phyloP scores from a whole-genome alignment of 2,797 vertebrate species.

The Eospalax fontanierii region DNA sequence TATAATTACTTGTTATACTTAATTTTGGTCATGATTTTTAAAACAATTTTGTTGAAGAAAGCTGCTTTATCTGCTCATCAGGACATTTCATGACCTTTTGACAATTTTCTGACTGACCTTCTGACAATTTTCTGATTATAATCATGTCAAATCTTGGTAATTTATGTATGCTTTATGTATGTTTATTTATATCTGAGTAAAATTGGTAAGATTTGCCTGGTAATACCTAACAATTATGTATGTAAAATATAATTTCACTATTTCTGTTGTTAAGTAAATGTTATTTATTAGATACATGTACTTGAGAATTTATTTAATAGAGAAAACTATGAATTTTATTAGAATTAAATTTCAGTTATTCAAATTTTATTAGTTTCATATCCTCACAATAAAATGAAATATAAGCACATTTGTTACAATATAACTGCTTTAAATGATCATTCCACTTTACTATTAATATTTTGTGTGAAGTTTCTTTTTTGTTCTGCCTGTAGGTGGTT shows the following conservation, averaged over 20 bases:
- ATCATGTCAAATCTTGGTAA: not conserved
- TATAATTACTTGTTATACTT: not conserved
- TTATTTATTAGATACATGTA: not conserved
- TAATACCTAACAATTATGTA: not conserved
- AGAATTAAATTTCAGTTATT: not conserved
- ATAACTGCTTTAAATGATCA: not conserved
- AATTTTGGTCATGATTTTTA: not conserved
- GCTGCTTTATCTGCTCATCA: not conserved
- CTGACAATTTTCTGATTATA: not conserved
- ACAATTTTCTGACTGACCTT: not conserved
- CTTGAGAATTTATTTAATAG: not conserved
- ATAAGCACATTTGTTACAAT: not conserved
- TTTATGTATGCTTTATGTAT: not conserved
- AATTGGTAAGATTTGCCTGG: not conserved
- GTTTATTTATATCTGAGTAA: not conserved
- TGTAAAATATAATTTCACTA: not conserved
- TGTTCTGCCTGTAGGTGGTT: not conserved
- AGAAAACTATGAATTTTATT: not conserved
- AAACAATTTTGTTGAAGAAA: not conserved
- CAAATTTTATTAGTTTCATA: not conserved
- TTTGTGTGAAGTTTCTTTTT: not conserved
- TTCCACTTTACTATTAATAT: conserved; percentile 13
- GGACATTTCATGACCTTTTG: not conserved
- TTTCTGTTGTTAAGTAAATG: not conserved
- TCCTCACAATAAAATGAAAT: not conserved